Base-by-base conservation (phyloP, 2,888 invertebrate genomes). In the Lacanobia oleracea region DNA sequence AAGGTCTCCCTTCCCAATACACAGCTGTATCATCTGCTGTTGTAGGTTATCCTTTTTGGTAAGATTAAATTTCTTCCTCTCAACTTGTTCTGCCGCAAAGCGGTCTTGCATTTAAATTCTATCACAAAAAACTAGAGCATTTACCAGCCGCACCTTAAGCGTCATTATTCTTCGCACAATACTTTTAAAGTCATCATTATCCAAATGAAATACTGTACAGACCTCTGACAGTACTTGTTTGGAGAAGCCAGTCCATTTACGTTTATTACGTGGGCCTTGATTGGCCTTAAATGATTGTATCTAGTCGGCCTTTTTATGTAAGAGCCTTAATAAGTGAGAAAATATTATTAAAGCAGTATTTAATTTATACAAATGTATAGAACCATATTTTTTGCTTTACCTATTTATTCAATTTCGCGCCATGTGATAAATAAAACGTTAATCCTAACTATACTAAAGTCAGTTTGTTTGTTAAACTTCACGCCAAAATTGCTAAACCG, bases 261-360 rank as follows among this genome's bases (percentile, higher is more conserved):
- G 84, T 71, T 16, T 43, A 16, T 43, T 60, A 54, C 27, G 76
- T 57, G 60, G 74, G 57, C 83, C 84, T 85, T 85, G 84, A 51
- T 59, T 65, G 56, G 51, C 84, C 83, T 33, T 77, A 81, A 60
- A 64, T 56, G 77, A 60, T 57, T 48, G 37, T 54, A 48, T 51
- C 60, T 27, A 54, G 50, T 56, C 56, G 64, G 70, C 62, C 48
- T 48, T 23, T 54, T 74, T 77, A 83, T 78, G 62, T 63, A 64
- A 73, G 53, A 70, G n/a, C 62, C 53, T 27, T 72, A 56, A 66
- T 33, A 51, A 45, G 43, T 71, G 21, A 65, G 33, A 67, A 50
- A 77, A 68, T 63, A 23, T 14, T 72, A 54, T 71, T 66, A 53
- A 54, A 40, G 33, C 14, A 37, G 48, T 56, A 43, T 0, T 33